These are phyloP conservation scores for Oscheius onirici DNA, from an alignment of 2,888 invertebrate species.

Conservation along the genomic window DNA sequence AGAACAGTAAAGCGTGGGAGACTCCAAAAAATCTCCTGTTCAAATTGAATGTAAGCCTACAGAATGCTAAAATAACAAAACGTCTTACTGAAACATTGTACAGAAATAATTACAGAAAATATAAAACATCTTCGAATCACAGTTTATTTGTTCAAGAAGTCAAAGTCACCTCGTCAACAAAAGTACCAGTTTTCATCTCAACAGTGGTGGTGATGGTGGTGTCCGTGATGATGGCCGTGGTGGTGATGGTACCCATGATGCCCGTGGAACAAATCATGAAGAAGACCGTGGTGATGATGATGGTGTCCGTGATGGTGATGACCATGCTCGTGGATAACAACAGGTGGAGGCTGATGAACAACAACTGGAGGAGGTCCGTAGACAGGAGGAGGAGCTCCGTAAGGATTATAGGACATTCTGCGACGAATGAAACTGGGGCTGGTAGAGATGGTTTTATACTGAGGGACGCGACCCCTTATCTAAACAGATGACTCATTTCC, in stretches of 20 bases:
- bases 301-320: slow-evolving; percentile 15
- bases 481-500: slow-evolving; percentile 13
- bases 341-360: not conserved
- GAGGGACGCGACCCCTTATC: not conserved
- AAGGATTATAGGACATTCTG: slow-evolving; percentile 22
- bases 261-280: not conserved
- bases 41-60: too few relatives aligned
- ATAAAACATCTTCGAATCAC: too few relatives aligned
- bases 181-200: not conserved
- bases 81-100: not conserved
- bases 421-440: not conserved
- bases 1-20: too few relatives aligned
- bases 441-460: slow-evolving; percentile 2
- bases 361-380: not conserved
- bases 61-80: too few relatives aligned
- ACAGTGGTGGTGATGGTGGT: not conserved
- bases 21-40: too few relatives aligned
- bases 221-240: not conserved
- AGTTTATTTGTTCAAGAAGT: too few relatives aligned
- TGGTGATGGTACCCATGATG: slow-evolving; percentile 5
- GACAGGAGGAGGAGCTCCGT: slow-evolving; percentile 10
- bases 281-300: not conserved
- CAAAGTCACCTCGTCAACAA: too few relatives aligned
- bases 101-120: not conserved
- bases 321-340: not conserved